phyloP scores from a whole-genome alignment of 2,797 vertebrate species.

The Melopsittacus undulatus region DNA sequence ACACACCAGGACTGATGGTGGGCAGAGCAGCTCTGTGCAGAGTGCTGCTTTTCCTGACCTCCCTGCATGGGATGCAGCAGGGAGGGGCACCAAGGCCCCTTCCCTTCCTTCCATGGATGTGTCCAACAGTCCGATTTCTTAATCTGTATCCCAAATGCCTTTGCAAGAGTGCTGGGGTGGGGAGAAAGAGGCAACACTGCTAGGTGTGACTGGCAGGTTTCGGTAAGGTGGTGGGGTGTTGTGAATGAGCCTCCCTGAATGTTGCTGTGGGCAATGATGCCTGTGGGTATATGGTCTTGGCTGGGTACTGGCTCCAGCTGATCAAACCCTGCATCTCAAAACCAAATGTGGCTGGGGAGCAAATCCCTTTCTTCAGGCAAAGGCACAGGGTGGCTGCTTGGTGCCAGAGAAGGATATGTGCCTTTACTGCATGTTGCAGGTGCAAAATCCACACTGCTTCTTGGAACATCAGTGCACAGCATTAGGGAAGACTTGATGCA shows the following conservation, averaged over 20 bases:
- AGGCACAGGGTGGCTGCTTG: background rate
- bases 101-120: background rate
- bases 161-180: background rate
- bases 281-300: rapidly evolving
- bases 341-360: background rate
- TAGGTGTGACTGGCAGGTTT: background rate
- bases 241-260: background rate
- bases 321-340: background rate
- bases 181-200: background rate
- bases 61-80: rapidly evolving
- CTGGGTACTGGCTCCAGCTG: rapidly evolving
- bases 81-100: background rate
- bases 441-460: background rate
- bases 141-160: background rate
- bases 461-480: rapidly evolving
- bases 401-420: rapidly evolving
- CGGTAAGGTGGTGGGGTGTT: background rate
- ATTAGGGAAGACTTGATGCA: background rate
- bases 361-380: background rate
- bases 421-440: background rate
- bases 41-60: background rate
- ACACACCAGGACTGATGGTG: rapidly evolving
- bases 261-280: background rate
- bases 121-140: background rate
- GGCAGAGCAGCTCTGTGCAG: background rate